Percentiles rank a stretch among this genome's conserved stretches.
These are phyloP conservation scores for Psophia crepitans DNA, from an alignment of 2,113 vertebrate genomes.

Conservation along the genomic window DNA sequence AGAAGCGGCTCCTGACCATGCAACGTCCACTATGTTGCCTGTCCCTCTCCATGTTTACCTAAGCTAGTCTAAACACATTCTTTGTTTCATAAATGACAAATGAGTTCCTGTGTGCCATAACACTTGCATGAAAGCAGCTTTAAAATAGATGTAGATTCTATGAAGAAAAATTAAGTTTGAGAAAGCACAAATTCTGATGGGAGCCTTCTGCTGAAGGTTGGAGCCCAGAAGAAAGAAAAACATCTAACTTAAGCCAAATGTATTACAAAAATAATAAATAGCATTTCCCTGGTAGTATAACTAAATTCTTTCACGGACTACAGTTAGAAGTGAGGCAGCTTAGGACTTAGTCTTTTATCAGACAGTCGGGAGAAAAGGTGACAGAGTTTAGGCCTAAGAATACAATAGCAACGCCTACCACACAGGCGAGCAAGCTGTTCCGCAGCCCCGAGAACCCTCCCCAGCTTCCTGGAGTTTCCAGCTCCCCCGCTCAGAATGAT, in stretches of 20 bases:
- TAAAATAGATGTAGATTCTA: neutral
- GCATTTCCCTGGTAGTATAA: neutral
- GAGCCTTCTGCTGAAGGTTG: neutral
- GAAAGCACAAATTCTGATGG: neutral
- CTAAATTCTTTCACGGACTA: neutral
- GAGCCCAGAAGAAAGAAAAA: neutral
- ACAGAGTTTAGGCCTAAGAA: neutral
- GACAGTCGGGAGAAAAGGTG: neutral
- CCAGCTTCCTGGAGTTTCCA: neutral
- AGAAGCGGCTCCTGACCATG: neutral
- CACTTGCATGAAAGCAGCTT: neutral
- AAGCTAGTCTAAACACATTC: neutral
- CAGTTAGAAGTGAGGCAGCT: neutral
- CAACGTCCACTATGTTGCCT: neutral
- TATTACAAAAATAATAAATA: neutral
- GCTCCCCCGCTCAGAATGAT: neutral
- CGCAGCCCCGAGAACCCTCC: neutral
- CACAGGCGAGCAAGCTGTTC: neutral
- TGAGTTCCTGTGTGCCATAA: neutral
- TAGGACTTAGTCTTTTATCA: neutral
- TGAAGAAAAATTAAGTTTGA: neutral
- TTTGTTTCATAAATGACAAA: neutral
- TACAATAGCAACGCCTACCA: accelerated
- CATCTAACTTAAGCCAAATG: neutral
- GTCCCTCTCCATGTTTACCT: neutral